Base-by-base conservation (phyloP, 2,797 vertebrate species). In the Helostoma temminkii region DNA sequence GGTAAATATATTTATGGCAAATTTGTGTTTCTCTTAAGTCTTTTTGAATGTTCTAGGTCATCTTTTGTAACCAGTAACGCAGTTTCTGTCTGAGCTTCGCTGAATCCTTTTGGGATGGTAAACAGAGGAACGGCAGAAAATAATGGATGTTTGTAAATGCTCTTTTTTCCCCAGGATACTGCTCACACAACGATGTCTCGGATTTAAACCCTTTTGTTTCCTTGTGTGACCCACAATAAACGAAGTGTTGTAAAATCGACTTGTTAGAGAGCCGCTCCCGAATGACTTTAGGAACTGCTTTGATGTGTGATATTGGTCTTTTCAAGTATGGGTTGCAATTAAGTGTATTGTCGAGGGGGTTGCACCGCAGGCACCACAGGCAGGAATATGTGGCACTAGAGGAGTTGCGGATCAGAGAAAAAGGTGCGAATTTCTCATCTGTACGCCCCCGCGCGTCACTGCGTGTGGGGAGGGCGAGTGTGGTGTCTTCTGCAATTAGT, bases 261-360 rank as follows among this genome's bases (percentile, higher is more conserved):
- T 89, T 84, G 88, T 93, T 89, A 83, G 81, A 85, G 62, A 85
- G 76, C 66, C 75, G 71, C 81, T 77, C 72, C 76, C 78, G 85
- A 67, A 91, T 85, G 76, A 89, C 86, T 89, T 65, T 47, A 84
- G 88, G 90, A 86, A 58, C 81, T 50, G 88, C 90, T 93, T 92
- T 93, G 90, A 93, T 92, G 92, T 93, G 82, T 69, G 74, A 77
- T 87, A 82, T 82, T 85, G 83, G 80, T 82, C 89, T 90, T 88
- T 90, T 88, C 81, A 90, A 89, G 86, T 87, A 80, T 71, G 85
- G 84, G 63, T 74, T 72, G 89, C 87, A 90, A 92, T 93, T 90
- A 91, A 85, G 84, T 83, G 76, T 80, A 84, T 82, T 81, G 88
- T 90, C 66, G 81, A 39, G 83, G 80, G 81, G 54, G 71, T 77